Conservation (phyloP, 1,140 invertebrate genomes). For the Zaprionus taronus region DNA sequence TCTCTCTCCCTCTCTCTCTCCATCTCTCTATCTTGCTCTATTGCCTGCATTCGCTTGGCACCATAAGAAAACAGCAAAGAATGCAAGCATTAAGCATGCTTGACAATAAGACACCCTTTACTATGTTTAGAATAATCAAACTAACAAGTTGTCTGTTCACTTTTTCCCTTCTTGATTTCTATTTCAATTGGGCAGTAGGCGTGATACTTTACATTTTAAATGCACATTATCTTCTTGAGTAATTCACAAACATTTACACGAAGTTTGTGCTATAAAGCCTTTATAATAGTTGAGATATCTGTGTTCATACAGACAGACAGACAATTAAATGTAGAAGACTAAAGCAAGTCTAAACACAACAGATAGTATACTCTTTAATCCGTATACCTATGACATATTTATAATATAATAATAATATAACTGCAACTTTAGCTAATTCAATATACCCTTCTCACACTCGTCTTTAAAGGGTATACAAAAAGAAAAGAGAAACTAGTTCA, state of each 20-base stretch:
- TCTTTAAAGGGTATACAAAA: not conserved
- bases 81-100: not conserved
- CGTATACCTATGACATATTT: too few relatives aligned
- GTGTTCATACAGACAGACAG: not conserved
- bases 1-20: not conserved
- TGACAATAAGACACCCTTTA: not conserved
- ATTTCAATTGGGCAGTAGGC: too few relatives aligned
- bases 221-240: not conserved
- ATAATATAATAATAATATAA: too few relatives aligned
- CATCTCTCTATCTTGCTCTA: not conserved
- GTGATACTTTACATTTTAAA: not conserved
- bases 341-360: too few relatives aligned
- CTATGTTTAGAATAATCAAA: not conserved
- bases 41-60: slow-evolving; percentile 23
- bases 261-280: not conserved
- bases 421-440: too few relatives aligned
- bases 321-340: too few relatives aligned
- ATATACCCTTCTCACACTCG: not conserved
- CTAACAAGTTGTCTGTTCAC: not conserved
- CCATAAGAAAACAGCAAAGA: slow-evolving; percentile 47
- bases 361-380: too few relatives aligned
- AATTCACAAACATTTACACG: not conserved
- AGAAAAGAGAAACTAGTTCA: slow-evolving; percentile 59
- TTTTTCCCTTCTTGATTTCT: too few relatives aligned
- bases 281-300: not conserved